phyloP scores from a whole-genome alignment of 2,888 invertebrate genomes.

The Caenorhabditis sp. region DNA sequence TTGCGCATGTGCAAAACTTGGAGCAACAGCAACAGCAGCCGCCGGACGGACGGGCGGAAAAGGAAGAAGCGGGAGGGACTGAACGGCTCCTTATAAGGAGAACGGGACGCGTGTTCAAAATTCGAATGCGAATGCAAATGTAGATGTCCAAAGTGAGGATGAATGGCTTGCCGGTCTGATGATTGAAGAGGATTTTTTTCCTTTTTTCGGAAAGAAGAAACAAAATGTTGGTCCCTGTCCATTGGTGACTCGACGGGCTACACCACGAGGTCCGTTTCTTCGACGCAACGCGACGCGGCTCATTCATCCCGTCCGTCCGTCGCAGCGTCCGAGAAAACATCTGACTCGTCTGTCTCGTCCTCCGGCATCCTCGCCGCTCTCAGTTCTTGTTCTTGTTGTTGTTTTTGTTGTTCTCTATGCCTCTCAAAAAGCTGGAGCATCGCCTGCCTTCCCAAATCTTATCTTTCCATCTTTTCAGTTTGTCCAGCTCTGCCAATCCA shows the following conservation, averaged over 20 bases:
- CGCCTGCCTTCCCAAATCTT: constrained; percentile 16
- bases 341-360: constrained; percentile 40
- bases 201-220: not conserved
- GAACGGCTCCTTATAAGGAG: too few relatives aligned
- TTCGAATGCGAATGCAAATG: too few relatives aligned
- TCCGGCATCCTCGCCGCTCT: constrained; percentile 5
- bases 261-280: constrained; percentile 20
- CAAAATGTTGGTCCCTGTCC: not conserved
- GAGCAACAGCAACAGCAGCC: too few relatives aligned
- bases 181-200: constrained; percentile 46
- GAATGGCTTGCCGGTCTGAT: constrained; percentile 43
- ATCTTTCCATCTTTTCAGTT: constrained; percentile 9
- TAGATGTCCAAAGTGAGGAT: constrained; percentile 33
- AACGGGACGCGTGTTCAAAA: constrained; percentile 55
- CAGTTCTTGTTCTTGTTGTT: constrained; percentile 55
- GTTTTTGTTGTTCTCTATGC: constrained; percentile 48
- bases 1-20: constrained; percentile 39
- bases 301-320: constrained; percentile 29
- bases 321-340: constrained; percentile 39
- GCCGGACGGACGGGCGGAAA: constrained; percentile 5
- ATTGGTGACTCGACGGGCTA: not conserved
- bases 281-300: too few relatives aligned
- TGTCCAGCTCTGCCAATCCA: constrained; percentile 4
- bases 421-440: constrained; percentile 18
- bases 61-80: constrained; percentile 1